Conservation (phyloP, 2,888 invertebrate genomes). For the Carabus problematicus region DNA sequence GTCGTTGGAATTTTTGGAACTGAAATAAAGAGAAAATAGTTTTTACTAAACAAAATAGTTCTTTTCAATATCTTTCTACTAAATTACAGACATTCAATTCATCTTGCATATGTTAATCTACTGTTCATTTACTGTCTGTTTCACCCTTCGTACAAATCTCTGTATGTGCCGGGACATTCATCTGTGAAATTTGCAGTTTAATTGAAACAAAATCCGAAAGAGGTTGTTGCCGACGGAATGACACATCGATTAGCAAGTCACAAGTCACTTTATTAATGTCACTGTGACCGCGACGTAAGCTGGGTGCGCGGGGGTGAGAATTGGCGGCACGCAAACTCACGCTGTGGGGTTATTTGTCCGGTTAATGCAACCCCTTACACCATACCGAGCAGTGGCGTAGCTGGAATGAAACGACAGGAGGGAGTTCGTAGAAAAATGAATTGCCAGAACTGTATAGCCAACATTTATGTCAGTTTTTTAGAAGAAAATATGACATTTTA, state of each 20-base stretch:
- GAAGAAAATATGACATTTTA: not conserved
- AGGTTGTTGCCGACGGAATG: constrained; percentile 37
- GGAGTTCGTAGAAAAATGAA: constrained; percentile 32
- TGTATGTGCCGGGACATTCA: constrained; percentile 21
- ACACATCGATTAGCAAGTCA: constrained; percentile 43
- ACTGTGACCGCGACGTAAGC: constrained; percentile 20
- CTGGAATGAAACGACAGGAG: not conserved
- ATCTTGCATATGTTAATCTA: no score
- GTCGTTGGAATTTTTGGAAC: constrained; percentile 69
- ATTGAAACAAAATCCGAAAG: constrained; percentile 42
- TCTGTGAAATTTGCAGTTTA: constrained; percentile 32
- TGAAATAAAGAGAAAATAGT: constrained; percentile 58
- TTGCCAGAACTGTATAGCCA: not conserved
- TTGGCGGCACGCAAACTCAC: constrained; percentile 27
- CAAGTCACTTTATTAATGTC: constrained; percentile 42
- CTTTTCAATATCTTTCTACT: no score
- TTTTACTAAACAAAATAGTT: no score
- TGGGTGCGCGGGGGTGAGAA: not conserved
- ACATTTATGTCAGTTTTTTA: no score
- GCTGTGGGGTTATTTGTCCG: constrained; percentile 24
- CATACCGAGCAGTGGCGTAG: constrained; percentile 21
- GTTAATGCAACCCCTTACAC: constrained; percentile 8
- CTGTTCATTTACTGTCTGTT: no score
- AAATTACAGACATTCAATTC: no score
- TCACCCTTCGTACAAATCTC: not conserved